These are phyloP conservation scores for Illadopsis cleaveri DNA, from an alignment of 2,113 vertebrate species.

Conservation along the genomic window DNA sequence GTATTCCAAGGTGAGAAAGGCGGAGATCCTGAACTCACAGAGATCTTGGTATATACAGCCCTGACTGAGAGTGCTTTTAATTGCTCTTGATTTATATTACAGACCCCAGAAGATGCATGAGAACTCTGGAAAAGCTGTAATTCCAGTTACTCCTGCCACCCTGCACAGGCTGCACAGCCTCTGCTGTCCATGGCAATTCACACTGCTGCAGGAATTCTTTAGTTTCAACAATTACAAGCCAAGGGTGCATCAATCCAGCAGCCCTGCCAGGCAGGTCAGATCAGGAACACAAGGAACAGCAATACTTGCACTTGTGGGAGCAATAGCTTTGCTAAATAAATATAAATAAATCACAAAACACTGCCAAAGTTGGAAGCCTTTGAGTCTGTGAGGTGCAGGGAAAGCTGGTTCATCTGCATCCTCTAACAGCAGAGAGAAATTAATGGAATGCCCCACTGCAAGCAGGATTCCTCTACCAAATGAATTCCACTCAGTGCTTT, in stretches of 20 bases:
- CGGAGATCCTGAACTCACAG: fast-evolving
- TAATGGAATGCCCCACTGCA: background rate
- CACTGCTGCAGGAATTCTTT: fast-evolving
- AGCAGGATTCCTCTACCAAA: background rate
- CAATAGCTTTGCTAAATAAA: background rate
- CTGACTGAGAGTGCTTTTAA: background rate
- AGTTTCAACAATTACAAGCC: background rate
- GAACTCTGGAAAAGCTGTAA: background rate
- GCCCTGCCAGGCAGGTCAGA: background rate
- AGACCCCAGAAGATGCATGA: background rate
- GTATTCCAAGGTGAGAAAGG: background rate
- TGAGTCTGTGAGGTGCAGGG: background rate
- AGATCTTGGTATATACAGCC: background rate
- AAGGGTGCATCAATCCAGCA: background rate
- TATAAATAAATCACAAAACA: background rate
- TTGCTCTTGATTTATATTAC: background rate
- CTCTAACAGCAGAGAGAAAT: background rate
- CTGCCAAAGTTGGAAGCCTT: background rate
- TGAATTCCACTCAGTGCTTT: background rate
- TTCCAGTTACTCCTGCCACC: background rate
- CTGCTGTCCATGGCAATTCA: fast-evolving
- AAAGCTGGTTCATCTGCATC: background rate
- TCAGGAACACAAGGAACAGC: background rate
- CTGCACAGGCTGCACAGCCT: background rate
- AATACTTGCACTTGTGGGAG: background rate